Base-by-base conservation (phyloP, 1,140 invertebrate genomes). In the Uloborus diversus region DNA sequence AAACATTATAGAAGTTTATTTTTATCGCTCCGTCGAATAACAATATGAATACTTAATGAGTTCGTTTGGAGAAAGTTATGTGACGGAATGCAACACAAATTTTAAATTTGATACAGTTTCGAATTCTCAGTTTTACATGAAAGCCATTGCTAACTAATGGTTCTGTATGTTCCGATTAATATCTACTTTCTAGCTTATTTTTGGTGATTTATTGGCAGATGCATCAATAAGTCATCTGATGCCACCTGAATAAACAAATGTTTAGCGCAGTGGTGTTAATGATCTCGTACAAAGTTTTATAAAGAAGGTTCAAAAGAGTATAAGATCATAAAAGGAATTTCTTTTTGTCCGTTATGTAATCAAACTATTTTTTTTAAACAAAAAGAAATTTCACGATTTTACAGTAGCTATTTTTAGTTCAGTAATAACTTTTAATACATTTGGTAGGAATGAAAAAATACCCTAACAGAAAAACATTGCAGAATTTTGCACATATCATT, bases 1-100 rank as follows among this genome's bases (percentile, higher is more conserved):
- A 78, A 78, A 78, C 59, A 25, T 17, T 20, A 37, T 42, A 27
- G 20, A 51, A 25, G 25, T 17, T 53, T 66, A 56, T 57, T 66
- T 66, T 78, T 78, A 56, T 78, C 9, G 61, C 25, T 14, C 47
- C 23, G 47, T 17, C 7, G 25, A 30, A 28, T 7, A 53, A 30
- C 9, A 0, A n/a, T 35, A 25, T 9, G 61, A 78, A 66, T 65
- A 33, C 62, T 56, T 78, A 78, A 78, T 66, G 73, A 78, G 61
- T 47, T 23, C 13, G 33, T 25, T 37, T 33, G 4, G 14, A 62
- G 20, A 35, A 30, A 35, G 17, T 59, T 59, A 59, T 30, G 11
- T n/a, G 25, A 9, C 5, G 28, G 11, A 7, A 20, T 62, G 17
- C 13, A 37, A 37, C 30, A 62, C 33, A 62, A 17, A 35, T 35